These are phyloP conservation scores for Euwallacea fornicatus DNA, from an alignment of 1,140 invertebrate species.

Conservation along the genomic window DNA sequence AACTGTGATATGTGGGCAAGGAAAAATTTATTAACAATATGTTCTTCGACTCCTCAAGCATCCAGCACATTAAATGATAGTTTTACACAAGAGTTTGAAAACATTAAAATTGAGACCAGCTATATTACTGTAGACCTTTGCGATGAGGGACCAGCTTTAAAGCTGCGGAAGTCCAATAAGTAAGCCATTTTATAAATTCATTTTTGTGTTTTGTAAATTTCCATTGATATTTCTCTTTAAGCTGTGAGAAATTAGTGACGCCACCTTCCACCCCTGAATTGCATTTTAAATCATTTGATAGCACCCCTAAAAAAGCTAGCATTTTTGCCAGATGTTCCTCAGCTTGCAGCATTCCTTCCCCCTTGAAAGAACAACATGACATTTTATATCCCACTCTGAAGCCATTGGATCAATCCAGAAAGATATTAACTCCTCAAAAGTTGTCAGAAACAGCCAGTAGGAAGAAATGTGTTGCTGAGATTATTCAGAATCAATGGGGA, in stretches of 20 bases:
- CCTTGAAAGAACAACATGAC: slow-evolving; percentile 43
- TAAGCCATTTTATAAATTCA: slow-evolving; percentile 7
- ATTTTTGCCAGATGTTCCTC: slow-evolving; percentile 32
- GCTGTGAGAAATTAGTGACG: slow-evolving; percentile 27
- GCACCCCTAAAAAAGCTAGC: slow-evolving; percentile 21
- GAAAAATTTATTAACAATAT: slow-evolving; percentile 24
- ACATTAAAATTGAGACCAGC: slow-evolving; percentile 36
- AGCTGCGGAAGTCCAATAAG: slow-evolving; percentile 29
- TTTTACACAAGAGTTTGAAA: slow-evolving; percentile 40
- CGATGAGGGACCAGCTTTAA: slow-evolving; percentile 11
- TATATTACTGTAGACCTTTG: slow-evolving; percentile 8
- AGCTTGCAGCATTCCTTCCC: slow-evolving; percentile 26
- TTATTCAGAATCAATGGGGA: background rate
- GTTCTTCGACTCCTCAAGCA: slow-evolving; percentile 37
- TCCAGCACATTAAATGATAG: slow-evolving; percentile 45
- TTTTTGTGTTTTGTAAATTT: background rate
- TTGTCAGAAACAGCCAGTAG: slow-evolving; percentile 14
- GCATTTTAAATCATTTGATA: slow-evolving; percentile 16
- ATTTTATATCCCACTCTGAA: slow-evolving; percentile 41
- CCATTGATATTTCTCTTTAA: slow-evolving; percentile 13
- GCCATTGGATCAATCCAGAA: slow-evolving; percentile 28
- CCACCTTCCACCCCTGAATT: slow-evolving; percentile 22
- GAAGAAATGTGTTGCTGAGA: background rate
- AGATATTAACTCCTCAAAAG: slow-evolving; percentile 38
- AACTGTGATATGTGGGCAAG: slow-evolving; percentile 3